Base-by-base conservation (phyloP, 2,888 invertebrate species). In the Nymphalis urticae region DNA sequence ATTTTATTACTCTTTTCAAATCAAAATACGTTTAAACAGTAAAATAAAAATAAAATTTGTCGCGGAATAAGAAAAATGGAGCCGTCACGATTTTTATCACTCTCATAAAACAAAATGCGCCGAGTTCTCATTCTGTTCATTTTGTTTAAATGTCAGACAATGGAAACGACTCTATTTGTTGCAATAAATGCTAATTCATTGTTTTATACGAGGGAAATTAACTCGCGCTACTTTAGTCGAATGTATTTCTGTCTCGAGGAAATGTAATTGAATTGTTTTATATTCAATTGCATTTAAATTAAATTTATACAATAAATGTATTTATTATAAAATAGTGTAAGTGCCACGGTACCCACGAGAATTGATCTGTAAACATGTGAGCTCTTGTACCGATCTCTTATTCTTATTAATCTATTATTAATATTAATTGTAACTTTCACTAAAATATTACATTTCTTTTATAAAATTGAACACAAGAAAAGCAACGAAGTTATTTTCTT, bases 71-170 rank as follows among this genome's bases (percentile, higher is more conserved):
- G 74, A 74, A 75, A 74, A 72, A 75, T 76, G 73, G 66, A 72
- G 74, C 73, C 70, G 75, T 77, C 74, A 75, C 75, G 74, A 75
- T 69, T 73, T 77, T 78, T 78, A 78, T 73, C 60, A 71, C 72
- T 60, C 64, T 66, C 75, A 74, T 78, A 77, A 77, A 77, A 76
- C 72, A 76, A 76, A 77, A 75, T 71, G 72, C 74, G 69, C 66
- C 66, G 66, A 66, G 68, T 67, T 71, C 62, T 62, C 69, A 63
- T 66, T 68, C 56, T 59, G 68, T 72, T 68, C 70, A 68, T 73
- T 72, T 73, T 71, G 69, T 73, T 71, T 72, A 70, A 66, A 73
- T 68, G 68, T 66, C 70, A 61, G 70, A 70, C 70, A 66, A 67
- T 69, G 64, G 61, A 67, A 65, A 69, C 60, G 63, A 70, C 62